These are phyloP conservation scores for Chaunax sp. DNA, from an alignment of 2,797 vertebrate genomes.

Conservation along the genomic window DNA sequence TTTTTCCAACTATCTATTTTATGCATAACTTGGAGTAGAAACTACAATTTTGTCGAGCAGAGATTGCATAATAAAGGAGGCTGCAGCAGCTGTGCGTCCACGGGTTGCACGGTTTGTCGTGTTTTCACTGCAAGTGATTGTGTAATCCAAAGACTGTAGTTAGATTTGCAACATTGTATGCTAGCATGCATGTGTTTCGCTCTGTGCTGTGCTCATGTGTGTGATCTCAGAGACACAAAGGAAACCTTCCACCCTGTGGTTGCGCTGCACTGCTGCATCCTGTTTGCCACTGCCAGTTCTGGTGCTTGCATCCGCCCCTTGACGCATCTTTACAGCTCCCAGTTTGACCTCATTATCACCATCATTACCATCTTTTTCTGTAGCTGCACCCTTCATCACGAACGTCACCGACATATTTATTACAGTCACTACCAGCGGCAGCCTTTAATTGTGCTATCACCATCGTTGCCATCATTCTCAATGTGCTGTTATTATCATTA, in stretches of 20 bases:
- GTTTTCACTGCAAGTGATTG: slow-evolving; percentile 24
- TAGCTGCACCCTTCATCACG: slow-evolving; percentile 33
- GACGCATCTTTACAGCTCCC: slow-evolving; percentile 42
- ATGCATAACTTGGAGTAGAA: slow-evolving; percentile 22
- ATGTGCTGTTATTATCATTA: slow-evolving; percentile 33
- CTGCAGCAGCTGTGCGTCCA: slow-evolving; percentile 9
- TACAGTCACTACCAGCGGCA: slow-evolving; percentile 36
- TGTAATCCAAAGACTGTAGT: slow-evolving; percentile 25
- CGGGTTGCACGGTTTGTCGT: slow-evolving; percentile 20
- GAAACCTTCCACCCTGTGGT: slow-evolving; percentile 79
- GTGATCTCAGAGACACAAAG: slow-evolving; percentile 57
- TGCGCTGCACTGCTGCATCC: slow-evolving; percentile 72
- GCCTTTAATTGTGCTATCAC: slow-evolving; percentile 33
- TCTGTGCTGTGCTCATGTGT: slow-evolving; percentile 14
- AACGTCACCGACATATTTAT: slow-evolving; percentile 28
- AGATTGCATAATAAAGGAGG: slow-evolving; percentile 40
- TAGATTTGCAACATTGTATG: slow-evolving; percentile 21
- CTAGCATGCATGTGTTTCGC: neutral
- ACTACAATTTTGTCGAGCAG: slow-evolving; percentile 46
- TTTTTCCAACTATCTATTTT: slow-evolving; percentile 36
- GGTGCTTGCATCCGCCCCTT: slow-evolving; percentile 64
- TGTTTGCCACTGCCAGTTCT: slow-evolving; percentile 50
- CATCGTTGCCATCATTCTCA: slow-evolving; percentile 39
- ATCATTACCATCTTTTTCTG: slow-evolving; percentile 51
- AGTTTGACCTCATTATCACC: slow-evolving; percentile 69